Percentiles rank a stretch among this genome's conserved stretches.
Evolutionary conservation across 1,140 invertebrate species (phyloP).

Genomic region (Nasonia vitripennis): DNA sequence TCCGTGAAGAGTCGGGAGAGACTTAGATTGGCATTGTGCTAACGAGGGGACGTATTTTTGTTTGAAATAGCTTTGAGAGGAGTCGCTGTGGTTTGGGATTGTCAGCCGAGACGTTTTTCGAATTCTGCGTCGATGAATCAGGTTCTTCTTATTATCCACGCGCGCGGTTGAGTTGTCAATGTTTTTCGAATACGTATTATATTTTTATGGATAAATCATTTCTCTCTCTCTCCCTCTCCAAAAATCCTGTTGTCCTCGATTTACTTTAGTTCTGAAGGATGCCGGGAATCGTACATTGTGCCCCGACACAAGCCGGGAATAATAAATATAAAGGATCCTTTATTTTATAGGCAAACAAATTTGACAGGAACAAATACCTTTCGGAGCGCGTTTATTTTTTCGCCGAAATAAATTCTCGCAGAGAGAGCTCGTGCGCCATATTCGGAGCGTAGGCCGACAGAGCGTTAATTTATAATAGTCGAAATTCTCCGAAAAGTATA

Average conservation of each 20-base stretch:
- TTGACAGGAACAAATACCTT: slow-evolving; percentile 43
- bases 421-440: background rate
- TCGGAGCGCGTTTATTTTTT: background rate
- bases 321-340: slow-evolving; percentile 42
- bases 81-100: background rate
- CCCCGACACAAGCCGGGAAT: background rate
- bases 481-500: slow-evolving; percentile 37
- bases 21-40: background rate
- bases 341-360: slow-evolving; percentile 50
- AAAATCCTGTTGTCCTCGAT: too few species aligned
- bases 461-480: slow-evolving; percentile 50
- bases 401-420: background rate
- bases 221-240: too few species aligned
- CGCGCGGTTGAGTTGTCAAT: background rate
- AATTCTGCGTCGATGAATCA: background rate
- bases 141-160: background rate
- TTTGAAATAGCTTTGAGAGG: background rate
- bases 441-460: slow-evolving; percentile 15
- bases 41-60: background rate
- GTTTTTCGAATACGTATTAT: background rate
- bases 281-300: background rate
- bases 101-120: background rate
- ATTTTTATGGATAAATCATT: background rate
- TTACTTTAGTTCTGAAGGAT: background rate
- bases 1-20: background rate